Evolutionary conservation across 2,797 vertebrate species (phyloP).

Genomic region (Anas bahamensis): DNA sequence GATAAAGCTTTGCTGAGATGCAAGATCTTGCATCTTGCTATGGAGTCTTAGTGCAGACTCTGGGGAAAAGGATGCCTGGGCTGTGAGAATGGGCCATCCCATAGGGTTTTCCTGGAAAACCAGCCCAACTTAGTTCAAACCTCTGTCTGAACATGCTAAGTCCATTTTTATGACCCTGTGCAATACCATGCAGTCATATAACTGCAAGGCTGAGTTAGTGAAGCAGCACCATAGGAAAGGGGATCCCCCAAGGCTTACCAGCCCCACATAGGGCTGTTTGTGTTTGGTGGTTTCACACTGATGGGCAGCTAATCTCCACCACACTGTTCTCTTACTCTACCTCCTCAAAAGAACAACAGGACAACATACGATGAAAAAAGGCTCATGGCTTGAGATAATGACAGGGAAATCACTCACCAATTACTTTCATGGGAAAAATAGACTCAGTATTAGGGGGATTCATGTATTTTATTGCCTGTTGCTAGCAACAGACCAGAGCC

Average conservation of each 20-base stretch:
- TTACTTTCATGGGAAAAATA: too few relatives aligned
- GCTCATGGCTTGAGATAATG: too few relatives aligned
- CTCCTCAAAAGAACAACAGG: not conserved
- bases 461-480: too few relatives aligned
- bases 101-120: not conserved
- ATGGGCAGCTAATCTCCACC: not conserved
- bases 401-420: too few relatives aligned
- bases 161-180: not conserved
- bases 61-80: not conserved
- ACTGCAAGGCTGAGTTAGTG: not conserved
- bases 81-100: not conserved
- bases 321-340: not conserved
- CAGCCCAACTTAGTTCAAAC: not conserved
- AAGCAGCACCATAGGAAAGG: not conserved
- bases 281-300: not conserved
- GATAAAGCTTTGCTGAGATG: not conserved
- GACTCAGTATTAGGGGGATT: too few relatives aligned
- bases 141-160: rapidly evolving
- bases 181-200: not conserved
- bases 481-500: too few relatives aligned
- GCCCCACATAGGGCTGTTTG: rapidly evolving
- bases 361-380: too few relatives aligned
- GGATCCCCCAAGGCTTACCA: not conserved
- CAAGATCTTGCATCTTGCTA: not conserved
- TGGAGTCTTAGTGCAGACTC: not conserved